phyloP scores from a whole-genome alignment of 2,888 invertebrate species.

The Lutraria lutraria region DNA sequence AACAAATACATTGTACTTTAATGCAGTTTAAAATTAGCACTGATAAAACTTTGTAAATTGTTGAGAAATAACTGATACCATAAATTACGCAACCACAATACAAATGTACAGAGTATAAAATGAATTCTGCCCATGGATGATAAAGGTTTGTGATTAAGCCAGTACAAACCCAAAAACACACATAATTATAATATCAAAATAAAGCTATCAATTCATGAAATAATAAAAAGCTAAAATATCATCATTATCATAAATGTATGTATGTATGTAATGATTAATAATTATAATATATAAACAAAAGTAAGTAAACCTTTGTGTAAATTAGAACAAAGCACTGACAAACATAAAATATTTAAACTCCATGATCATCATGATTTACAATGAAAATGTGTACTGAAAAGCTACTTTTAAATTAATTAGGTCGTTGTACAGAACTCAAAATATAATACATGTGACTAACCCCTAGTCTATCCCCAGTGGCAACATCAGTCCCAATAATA shows the following conservation, averaged over 20 bases:
- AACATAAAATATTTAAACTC: no score
- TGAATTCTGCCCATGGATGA: neutral
- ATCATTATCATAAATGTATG: neutral
- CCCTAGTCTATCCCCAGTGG: conserved; percentile 71
- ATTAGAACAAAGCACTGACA: no score
- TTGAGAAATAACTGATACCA: neutral
- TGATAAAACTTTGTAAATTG: neutral
- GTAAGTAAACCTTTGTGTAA: no score
- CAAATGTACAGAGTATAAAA: neutral
- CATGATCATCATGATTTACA: no score
- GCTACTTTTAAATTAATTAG: no score
- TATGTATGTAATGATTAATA: neutral
- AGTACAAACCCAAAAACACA: neutral
- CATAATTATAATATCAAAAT: neutral
- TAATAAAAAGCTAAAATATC: neutral
- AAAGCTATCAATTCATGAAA: neutral
- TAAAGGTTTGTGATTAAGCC: neutral
- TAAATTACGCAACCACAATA: neutral
- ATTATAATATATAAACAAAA: no score
- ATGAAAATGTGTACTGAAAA: no score
- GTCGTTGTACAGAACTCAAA: neutral
- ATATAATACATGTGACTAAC: conserved; percentile 55
- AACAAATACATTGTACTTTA: neutral
- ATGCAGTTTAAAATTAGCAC: neutral
- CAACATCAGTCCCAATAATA: conserved; percentile 80